Conservation (phyloP, 2,797 vertebrate species). For the Lindbergichthys nudifrons region DNA sequence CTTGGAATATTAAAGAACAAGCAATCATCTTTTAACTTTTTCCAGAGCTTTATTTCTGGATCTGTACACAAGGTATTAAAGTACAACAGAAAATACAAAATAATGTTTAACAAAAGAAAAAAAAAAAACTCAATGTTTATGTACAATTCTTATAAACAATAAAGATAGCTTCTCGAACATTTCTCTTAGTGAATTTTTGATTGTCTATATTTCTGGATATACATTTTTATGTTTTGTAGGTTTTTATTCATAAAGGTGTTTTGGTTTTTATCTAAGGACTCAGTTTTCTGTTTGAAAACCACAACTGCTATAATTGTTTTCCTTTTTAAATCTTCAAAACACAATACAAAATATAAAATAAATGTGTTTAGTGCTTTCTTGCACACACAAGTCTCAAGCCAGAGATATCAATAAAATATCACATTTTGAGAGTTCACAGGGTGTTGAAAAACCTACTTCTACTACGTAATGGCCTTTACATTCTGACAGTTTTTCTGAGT, state of each 20-base stretch:
- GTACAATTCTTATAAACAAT: slow-evolving; percentile 99
- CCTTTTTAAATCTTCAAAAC: slow-evolving; percentile 80
- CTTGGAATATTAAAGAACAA: slow-evolving; percentile 14
- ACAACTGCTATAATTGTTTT: slow-evolving; percentile 70
- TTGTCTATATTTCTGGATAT: slow-evolving; percentile 94
- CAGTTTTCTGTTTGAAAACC: slow-evolving; percentile 74
- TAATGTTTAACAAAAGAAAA: slow-evolving; percentile 94
- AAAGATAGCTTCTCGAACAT: slow-evolving; percentile 95
- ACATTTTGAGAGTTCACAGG: slow-evolving; percentile 84
- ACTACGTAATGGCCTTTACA: slow-evolving; percentile 89
- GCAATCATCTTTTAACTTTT: slow-evolving; percentile 74
- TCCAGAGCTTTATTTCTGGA: slow-evolving; percentile 99
- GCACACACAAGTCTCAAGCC: slow-evolving; percentile 80
- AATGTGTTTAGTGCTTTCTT: slow-evolving; percentile 82
- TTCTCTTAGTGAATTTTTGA: slow-evolving; percentile 94
- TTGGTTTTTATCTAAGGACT: slow-evolving; percentile 74
- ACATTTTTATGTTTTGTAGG: slow-evolving; percentile 85
- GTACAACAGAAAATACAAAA: slow-evolving; percentile 99
- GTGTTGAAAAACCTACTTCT: slow-evolving; percentile 81
- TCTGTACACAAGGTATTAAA: slow-evolving; percentile 99
- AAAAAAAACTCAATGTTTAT: slow-evolving; percentile 90
- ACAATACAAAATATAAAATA: slow-evolving; percentile 86
- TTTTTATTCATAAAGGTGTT: slow-evolving; percentile 85
- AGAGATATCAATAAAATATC: slow-evolving; percentile 84
- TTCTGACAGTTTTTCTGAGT: slow-evolving; percentile 90